Base-by-base conservation (phyloP, 35 echinoderm and acorn worm genomes). In the Apostichopus californicus region DNA sequence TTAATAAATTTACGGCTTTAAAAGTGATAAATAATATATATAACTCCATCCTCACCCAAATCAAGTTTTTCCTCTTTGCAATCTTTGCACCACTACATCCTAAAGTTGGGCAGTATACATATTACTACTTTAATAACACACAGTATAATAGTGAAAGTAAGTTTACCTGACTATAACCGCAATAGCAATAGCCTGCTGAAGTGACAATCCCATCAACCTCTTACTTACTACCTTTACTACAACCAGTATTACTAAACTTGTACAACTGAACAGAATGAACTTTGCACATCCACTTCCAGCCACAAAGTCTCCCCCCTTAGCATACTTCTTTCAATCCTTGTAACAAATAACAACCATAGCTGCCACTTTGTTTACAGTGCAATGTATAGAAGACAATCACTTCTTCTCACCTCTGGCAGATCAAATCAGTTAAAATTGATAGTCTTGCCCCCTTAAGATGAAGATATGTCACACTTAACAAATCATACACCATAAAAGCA, bases 391-490 rank as follows among this genome's bases (percentile, higher is more conserved):
- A 85, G 17, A 6, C 81, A 85, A 58, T 59, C 81, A 85, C 57
- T 85, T 85, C 20, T 55, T 85, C 52, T 59, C 54, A 23, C 55
- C 54, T 85, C 81, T 59, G 15, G 34, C 52, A 83, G 80, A 15
- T 57, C 15, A 83, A 75, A 75, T 83, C 15, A 59, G 57, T 23
- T 85, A 58, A 22, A 85, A 46, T 85, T 85, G 81, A 85, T 85
- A 58, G 55, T 59, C 81, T 60, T 58, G 46, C 80, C 80, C 80
- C 52, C 18, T 83, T 83, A 83, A 46, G 34, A 83, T 83, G 80
- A 83, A 83, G 80, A 83, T 85, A n/a, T n/a, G 11, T 14, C 57
- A 22, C 81, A 85, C 81, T 85, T 85, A 85, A 85, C 81, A 85
- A 85, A 85, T 85, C 81, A 85, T n/a, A 85, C 52, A 83, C 53